Base-by-base conservation (phyloP, 1,140 invertebrate genomes). In the Hylyphantes graminicola region DNA sequence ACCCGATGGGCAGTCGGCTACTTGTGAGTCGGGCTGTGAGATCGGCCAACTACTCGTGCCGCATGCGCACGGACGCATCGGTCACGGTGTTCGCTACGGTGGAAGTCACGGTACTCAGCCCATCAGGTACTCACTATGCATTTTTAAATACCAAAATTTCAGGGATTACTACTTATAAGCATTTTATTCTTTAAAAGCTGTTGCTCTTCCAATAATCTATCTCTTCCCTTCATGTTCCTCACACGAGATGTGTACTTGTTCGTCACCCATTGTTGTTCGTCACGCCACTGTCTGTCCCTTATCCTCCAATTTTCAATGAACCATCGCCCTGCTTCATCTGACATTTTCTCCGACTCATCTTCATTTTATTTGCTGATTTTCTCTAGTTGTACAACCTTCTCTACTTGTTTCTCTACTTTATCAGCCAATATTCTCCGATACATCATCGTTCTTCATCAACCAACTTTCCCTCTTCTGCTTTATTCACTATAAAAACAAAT, bases 1-100 rank as follows among this genome's bases (percentile, higher is more conserved):
- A 80, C 65, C 87, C 87, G 0, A 55, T 54, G 7, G 87, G 87
- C 35, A 81, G 54, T 7, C 54, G 87, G 67, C 9, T 87, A 1
- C 63, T 86, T 2, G 53, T 87, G 4, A 15, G 53, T 12, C 19
- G 61, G 10, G 85, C 74, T 7, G 5, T 11, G 10, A 17, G 11
- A 0, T 83, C 80, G 0, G 83, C 79, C 8, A 81, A 74, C n/a
- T 87, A 87, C 48, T 83, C 86, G 0, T 87, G 87, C 51, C 55
- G 86, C 7, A 72, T 86, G n/a, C 64, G 85, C 13, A 70, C 61
- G 0, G 78, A n/a, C 48, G 48, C 5, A 61, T 19, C 1, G 12
- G 51, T 13, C 55, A 70, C 5, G 51, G 35, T 35, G 35, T 35
- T 1, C 35, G 35, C 35, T 5, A 77, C n/a, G 84, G 82, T 50